Evolutionary conservation across 2,888 invertebrate species (phyloP).

Genomic region (Tipula confusa): DNA sequence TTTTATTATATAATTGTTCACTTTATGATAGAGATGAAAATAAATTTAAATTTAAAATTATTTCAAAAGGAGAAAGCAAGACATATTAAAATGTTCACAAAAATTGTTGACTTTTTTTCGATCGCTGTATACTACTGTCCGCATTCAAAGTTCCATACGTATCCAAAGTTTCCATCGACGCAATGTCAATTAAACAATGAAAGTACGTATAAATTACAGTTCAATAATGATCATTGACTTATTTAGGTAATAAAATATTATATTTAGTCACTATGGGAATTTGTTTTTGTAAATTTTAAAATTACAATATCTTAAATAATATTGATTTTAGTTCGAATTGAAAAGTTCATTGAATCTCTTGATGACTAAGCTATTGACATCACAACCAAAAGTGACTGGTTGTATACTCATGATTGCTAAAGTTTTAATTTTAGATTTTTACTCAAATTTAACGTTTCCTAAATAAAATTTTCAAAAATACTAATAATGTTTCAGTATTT

Average conservation of each 20-base stretch:
- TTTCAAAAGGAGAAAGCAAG: too few species aligned
- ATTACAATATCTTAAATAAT: background rate
- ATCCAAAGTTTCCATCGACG: background rate
- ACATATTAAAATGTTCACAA: too few species aligned
- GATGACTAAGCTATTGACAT: background rate
- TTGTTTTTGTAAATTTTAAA: background rate
- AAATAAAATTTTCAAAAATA: too few species aligned
- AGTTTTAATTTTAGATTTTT: background rate
- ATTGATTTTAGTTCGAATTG: background rate
- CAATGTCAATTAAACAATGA: background rate
- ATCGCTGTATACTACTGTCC: too few species aligned
- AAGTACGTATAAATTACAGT: background rate
- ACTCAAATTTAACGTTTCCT: background rate
- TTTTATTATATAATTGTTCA: too few species aligned
- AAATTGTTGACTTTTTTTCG: too few species aligned
- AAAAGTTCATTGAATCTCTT: background rate
- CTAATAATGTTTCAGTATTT: background rate
- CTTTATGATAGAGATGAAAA: too few species aligned
- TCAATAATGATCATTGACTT: constrained; percentile 20
- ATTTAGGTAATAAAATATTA: background rate
- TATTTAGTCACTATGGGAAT: background rate
- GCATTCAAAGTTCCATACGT: background rate
- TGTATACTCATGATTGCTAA: background rate
- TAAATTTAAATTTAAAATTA: too few species aligned
- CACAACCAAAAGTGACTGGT: background rate